These are phyloP conservation scores for Mungos mungo DNA, from an alignment of 2,113 vertebrate genomes.

Conservation along the genomic window DNA sequence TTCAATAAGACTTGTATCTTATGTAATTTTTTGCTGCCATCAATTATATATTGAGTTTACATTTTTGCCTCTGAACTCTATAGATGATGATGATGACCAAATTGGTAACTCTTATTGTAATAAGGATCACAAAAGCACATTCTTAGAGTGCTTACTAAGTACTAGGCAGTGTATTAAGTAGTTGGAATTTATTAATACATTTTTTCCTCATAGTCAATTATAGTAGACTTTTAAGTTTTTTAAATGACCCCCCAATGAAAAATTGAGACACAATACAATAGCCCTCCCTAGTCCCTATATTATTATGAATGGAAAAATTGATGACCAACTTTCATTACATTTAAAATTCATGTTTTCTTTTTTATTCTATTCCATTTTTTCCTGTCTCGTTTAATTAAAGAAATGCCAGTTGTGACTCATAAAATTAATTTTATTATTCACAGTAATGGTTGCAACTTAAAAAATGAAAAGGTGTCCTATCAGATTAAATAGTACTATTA, in stretches of 20 bases:
- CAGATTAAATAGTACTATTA: neutral
- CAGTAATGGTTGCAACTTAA: neutral
- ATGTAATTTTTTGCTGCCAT: neutral
- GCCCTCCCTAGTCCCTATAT: neutral
- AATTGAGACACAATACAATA: neutral
- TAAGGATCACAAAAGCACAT: neutral
- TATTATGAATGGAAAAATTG: neutral
- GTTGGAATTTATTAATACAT: neutral
- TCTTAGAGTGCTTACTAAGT: neutral
- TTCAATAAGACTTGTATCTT: neutral
- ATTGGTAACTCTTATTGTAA: neutral
- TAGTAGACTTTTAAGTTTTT: neutral
- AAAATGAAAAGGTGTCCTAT: neutral
- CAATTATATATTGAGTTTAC: neutral
- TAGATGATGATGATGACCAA: neutral
- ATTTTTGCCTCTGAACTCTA: neutral
- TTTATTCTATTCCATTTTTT: slow-evolving; percentile 2
- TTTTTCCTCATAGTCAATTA: neutral
- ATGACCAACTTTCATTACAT: neutral
- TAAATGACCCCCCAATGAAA: neutral
- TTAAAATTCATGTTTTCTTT: neutral
- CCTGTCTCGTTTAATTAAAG: neutral
- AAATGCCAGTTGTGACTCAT: neutral
- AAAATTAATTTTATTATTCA: neutral
- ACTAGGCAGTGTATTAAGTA: neutral